Conservation (phyloP, 2,797 vertebrate species). For the Bovichtus diacanthus region DNA sequence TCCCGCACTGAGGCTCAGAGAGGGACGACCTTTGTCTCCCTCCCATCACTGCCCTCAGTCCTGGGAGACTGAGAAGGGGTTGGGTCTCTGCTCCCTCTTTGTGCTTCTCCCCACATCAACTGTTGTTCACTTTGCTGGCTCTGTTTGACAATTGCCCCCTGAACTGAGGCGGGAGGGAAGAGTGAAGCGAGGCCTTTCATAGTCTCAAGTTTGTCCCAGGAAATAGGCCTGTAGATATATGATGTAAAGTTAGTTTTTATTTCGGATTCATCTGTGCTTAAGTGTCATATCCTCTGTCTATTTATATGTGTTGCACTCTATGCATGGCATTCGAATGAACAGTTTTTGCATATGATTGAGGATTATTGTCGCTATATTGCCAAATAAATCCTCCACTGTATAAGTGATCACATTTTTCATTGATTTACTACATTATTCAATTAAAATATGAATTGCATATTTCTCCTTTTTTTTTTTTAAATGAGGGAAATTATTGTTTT, state of each 20-base stretch:
- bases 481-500: background rate
- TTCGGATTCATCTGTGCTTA: constrained; percentile 6
- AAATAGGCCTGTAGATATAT: constrained; percentile 18
- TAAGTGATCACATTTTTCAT: background rate
- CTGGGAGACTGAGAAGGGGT: constrained; percentile 59
- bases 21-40: constrained; percentile 59
- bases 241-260: constrained; percentile 3
- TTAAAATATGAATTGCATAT: background rate
- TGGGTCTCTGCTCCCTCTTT: constrained; percentile 61
- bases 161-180: constrained; percentile 48
- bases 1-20: constrained; percentile 50
- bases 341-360: background rate
- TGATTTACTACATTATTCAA: background rate
- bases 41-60: constrained; percentile 51
- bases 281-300: constrained; percentile 23
- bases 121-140: constrained; percentile 66
- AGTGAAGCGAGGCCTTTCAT: constrained; percentile 22
- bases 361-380: background rate
- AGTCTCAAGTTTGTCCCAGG: constrained; percentile 17
- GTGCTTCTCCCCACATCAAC: constrained; percentile 51
- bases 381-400: constrained; percentile 7
- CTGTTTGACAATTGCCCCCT: constrained; percentile 57
- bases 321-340: background rate
- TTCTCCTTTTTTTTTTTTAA: background rate
- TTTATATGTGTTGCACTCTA: constrained; percentile 16